Conservation (phyloP, 2,888 invertebrate species). For the Malthinus seriepunctatus region DNA sequence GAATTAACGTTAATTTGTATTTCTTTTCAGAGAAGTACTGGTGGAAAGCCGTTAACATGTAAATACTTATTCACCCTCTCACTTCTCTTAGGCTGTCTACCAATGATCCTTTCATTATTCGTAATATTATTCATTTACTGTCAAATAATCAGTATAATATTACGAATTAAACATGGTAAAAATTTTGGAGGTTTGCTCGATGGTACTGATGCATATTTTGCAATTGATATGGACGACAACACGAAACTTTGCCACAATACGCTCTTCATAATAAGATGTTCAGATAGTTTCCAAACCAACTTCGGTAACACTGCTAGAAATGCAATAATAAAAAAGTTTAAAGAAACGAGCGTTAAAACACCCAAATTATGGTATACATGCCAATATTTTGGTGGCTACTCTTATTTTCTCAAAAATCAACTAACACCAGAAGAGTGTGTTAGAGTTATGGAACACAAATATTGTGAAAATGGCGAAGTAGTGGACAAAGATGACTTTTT, state of each 20-base stretch:
- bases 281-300: background rate
- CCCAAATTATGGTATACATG: too few species aligned
- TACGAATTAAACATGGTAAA: background rate
- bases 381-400: too few species aligned
- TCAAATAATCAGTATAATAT: conserved; percentile 5
- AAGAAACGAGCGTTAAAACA: too few species aligned
- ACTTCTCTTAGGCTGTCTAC: background rate
- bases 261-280: background rate
- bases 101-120: background rate
- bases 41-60: background rate
- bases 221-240: conserved; percentile 3
- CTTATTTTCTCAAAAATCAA: too few species aligned
- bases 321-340: too few species aligned
- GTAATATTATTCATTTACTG: background rate
- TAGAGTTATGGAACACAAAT: too few species aligned
- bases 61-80: background rate
- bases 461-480: background rate
- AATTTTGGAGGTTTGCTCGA: conserved; percentile 6
- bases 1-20: too few species aligned
- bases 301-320: too few species aligned
- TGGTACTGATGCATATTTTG: conserved; percentile 4
- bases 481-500: background rate
- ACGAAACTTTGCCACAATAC: conserved; percentile 1
- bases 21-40: conserved; percentile 12
- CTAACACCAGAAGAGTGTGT: too few species aligned